phyloP scores from a whole-genome alignment of 1,140 invertebrate genomes.

The Trichoplusia ni region DNA sequence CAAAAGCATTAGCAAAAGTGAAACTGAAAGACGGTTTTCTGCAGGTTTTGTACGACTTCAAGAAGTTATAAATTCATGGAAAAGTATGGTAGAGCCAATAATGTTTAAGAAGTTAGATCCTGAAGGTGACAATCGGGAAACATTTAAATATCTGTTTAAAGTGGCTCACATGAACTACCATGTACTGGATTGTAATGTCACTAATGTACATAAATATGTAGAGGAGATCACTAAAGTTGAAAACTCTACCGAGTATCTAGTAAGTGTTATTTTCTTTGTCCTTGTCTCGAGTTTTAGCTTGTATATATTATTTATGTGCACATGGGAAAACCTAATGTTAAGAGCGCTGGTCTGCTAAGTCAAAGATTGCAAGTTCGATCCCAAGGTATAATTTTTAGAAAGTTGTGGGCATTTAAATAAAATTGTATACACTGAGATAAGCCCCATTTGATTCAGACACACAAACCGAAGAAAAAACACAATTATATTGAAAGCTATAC shows the following conservation, averaged over 20 bases:
- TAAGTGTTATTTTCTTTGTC: too few relatives aligned
- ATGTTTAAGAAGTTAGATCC: constrained; percentile 63
- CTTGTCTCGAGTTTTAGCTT: too few relatives aligned
- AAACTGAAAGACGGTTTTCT: constrained; percentile 29
- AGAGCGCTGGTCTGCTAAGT: too few relatives aligned
- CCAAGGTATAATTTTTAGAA: too few relatives aligned
- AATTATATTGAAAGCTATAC: too few relatives aligned
- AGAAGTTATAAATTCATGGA: constrained; percentile 72
- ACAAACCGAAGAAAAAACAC: too few relatives aligned
- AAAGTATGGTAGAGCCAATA: constrained; percentile 59
- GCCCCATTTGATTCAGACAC: too few relatives aligned
- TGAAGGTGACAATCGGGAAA: constrained; percentile 65
- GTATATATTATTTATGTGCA: neutral
- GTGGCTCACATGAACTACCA: constrained; percentile 67
- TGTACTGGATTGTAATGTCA: constrained; percentile 64
- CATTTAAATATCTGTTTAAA: constrained; percentile 70
- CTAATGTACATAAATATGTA: constrained; percentile 66
- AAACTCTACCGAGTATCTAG: constrained; percentile 69
- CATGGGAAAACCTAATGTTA: neutral
- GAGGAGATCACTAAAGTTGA: constrained; percentile 65
- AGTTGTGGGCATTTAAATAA: too few relatives aligned
- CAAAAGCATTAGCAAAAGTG: too few relatives aligned
- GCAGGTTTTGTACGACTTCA: constrained; percentile 71
- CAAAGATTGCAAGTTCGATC: too few relatives aligned
- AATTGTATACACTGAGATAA: too few relatives aligned